Conservation (phyloP, 2,888 invertebrate genomes). For the Amiota mariae region DNA sequence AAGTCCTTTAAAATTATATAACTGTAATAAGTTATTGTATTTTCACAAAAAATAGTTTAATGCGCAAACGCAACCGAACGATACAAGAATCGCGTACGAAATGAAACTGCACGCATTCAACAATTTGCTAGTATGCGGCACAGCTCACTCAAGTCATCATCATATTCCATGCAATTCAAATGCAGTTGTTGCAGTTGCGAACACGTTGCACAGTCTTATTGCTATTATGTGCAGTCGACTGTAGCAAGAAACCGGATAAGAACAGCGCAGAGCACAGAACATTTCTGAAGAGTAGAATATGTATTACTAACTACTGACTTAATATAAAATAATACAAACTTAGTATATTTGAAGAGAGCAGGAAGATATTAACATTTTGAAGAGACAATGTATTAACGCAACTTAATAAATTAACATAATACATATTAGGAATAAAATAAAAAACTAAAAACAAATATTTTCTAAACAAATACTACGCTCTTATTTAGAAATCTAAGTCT, state of each 20-base stretch:
- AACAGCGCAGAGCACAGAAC: too few species aligned
- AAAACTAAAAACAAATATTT: conserved; percentile 1
- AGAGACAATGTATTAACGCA: too few species aligned
- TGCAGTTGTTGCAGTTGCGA: conserved; percentile 13
- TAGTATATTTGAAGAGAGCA: too few species aligned
- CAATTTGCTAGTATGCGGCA: background rate
- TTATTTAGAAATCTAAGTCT: background rate
- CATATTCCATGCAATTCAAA: background rate
- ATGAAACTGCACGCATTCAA: conserved; percentile 8
- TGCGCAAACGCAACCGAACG: background rate
- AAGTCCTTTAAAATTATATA: background rate
- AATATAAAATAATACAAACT: too few species aligned
- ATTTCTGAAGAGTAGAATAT: too few species aligned
- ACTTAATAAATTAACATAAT: too few species aligned
- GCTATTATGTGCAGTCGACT: background rate
- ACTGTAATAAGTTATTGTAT: background rate
- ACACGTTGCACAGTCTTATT: background rate
- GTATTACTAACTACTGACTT: too few species aligned
- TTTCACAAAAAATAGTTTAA: background rate
- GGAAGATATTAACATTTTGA: too few species aligned
- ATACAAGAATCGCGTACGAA: conserved; percentile 5
- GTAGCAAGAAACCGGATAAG: conserved; percentile 3
- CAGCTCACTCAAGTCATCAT: background rate
- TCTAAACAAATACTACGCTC: background rate
- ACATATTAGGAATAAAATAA: background rate